phyloP scores from a whole-genome alignment of 2,113 vertebrate genomes.

The Symphodus melops region DNA sequence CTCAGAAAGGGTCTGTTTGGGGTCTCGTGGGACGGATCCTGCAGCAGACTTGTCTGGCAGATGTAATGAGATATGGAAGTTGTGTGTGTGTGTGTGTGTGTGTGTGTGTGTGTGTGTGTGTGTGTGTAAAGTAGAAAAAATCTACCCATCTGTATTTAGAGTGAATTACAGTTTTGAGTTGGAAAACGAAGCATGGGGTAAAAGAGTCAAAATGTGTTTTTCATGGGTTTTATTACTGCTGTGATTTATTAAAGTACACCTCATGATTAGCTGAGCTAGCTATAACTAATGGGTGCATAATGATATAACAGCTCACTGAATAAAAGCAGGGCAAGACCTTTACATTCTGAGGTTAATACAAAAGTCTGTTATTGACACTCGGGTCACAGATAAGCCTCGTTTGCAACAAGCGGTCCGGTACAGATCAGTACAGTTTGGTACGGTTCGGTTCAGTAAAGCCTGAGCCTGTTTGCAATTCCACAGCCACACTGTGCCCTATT shows the following conservation, averaged over 20 bases:
- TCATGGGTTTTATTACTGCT: slow-evolving; percentile 41
- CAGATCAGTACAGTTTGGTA: too few relatives aligned
- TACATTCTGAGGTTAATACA: too few relatives aligned
- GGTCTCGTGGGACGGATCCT: slow-evolving; percentile 63
- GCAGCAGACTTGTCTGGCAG: slow-evolving; percentile 73
- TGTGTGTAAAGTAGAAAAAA: slow-evolving; percentile 43
- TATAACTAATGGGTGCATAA: slow-evolving; percentile 18
- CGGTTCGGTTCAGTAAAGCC: too few relatives aligned
- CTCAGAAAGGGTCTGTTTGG: slow-evolving; percentile 60
- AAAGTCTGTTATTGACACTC: too few relatives aligned
- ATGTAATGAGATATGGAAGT: slow-evolving; percentile 72
- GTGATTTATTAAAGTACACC: slow-evolving; percentile 55
- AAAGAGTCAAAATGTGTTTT: slow-evolving; percentile 50
- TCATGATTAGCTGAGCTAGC: slow-evolving; percentile 48
- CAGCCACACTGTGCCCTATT: too few relatives aligned
- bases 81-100: slow-evolving; percentile 24
- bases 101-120: slow-evolving; percentile 25
- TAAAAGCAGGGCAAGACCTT: slow-evolving; percentile 32
- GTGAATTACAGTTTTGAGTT: slow-evolving; percentile 62
- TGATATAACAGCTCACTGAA: slow-evolving; percentile 41
- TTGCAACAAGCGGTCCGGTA: too few relatives aligned
- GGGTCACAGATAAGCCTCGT: too few relatives aligned
- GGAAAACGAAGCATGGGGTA: slow-evolving; percentile 23
- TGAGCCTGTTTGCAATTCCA: too few relatives aligned
- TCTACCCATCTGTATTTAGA: slow-evolving; percentile 52